These are phyloP conservation scores for Chloroceryle aenea DNA, from an alignment of 2,113 vertebrate species.

Conservation along the genomic window DNA sequence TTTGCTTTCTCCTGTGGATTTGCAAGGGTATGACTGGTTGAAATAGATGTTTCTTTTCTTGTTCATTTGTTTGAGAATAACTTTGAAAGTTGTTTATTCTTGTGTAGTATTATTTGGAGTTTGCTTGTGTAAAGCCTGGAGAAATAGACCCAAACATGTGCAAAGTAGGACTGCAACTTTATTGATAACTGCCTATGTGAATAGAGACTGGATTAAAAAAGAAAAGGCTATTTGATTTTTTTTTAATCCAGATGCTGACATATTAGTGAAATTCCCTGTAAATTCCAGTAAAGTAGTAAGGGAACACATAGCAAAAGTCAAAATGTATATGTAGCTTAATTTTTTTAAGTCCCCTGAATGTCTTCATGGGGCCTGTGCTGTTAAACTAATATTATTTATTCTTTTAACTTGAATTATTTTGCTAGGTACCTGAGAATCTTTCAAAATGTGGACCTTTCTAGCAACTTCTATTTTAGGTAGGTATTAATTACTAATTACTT, in stretches of 20 bases:
- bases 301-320: neutral
- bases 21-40: neutral
- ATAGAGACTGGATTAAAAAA: neutral
- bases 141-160: neutral
- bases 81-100: neutral
- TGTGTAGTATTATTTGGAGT: neutral
- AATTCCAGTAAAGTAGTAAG: neutral
- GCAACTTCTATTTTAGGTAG: slow-evolving; percentile 99
- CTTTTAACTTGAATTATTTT: neutral
- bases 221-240: neutral
- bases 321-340: neutral
- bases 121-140: neutral
- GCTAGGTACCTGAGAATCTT: slow-evolving; percentile 94
- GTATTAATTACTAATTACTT: neutral
- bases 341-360: neutral
- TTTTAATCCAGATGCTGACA: neutral
- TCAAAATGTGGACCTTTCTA: slow-evolving; percentile 97
- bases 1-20: neutral
- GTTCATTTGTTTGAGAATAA: neutral
- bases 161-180: neutral
- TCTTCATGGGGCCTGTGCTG: neutral
- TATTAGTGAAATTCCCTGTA: neutral
- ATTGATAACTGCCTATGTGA: neutral
- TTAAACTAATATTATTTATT: neutral
- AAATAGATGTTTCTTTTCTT: neutral